These are phyloP conservation scores for Sebastiscus tertius DNA, from an alignment of 2,797 vertebrate genomes.

Conservation along the genomic window DNA sequence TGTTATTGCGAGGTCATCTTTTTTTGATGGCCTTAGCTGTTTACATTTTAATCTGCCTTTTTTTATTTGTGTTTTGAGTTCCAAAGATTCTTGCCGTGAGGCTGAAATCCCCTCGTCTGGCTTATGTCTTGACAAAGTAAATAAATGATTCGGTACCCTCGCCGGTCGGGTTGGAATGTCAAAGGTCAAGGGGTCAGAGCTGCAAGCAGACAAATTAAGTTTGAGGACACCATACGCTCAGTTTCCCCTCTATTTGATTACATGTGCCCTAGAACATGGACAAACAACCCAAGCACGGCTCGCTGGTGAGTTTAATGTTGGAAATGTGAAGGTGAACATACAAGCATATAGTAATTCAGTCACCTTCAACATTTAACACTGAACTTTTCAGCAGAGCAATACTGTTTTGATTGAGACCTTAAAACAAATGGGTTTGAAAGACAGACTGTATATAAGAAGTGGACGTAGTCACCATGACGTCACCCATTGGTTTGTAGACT, in stretches of 20 bases:
- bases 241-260: conserved; percentile 76
- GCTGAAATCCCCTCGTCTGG: conserved; percentile 70
- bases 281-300: conserved; percentile 31
- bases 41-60: conserved; percentile 68
- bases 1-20: conserved; percentile 42
- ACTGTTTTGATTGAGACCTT: conserved; percentile 37
- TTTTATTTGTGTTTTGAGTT: conserved; percentile 73
- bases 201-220: conserved; percentile 80
- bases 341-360: conserved; percentile 14
- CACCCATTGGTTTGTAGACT: no score
- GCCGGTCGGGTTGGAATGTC: conserved; percentile 74
- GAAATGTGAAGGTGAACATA: conserved; percentile 52
- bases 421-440: neutral
- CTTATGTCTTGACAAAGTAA: conserved; percentile 77
- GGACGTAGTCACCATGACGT: fast-evolving
- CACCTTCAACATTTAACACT: conserved; percentile 32
- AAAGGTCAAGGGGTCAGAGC: conserved; percentile 75
- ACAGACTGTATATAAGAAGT: no score
- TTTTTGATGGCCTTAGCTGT: conserved; percentile 32
- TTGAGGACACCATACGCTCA: conserved; percentile 72
- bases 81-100: conserved; percentile 56
- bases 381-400: conserved; percentile 22
- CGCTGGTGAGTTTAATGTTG: conserved; percentile 14
- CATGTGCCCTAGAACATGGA: conserved; percentile 62
- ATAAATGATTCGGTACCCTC: conserved; percentile 77